Evolutionary conservation across 2,888 invertebrate species (phyloP), one percentile per base, ranked within the genome.

Genomic region (Morpho achilles): DNA sequence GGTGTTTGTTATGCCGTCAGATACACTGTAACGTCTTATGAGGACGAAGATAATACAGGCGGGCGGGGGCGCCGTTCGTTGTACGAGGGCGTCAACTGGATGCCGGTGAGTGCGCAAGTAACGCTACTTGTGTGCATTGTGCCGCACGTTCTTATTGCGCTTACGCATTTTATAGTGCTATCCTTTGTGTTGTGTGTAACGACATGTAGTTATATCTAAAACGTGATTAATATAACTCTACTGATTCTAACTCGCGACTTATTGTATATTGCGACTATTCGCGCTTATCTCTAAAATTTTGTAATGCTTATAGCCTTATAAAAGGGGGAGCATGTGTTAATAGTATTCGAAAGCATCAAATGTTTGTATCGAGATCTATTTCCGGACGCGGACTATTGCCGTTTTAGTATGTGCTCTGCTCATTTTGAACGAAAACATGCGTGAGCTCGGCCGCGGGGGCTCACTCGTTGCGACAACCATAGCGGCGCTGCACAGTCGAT

Each of bases 381-480:
- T 89, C 85, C 84, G 88, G 84, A 82, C 83, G 78, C 86, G 81
- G 76, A 79, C 86, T 86, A 82, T 83, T 80, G 80, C 82, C 80
- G 81, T 87, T 81, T 79, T 80, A 80, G 78, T 78, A 76, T 79
- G 80, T 80, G 79, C 82, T 80, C 69, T 72, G 83, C 77, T 89
- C 87, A 87, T 88, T 91, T 84, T 80, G 82, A 79, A 83, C 74
- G 82, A 84, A 82, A 87, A 87, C 86, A 90, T 90, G 89, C 88
- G 90, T 71, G 91, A 91, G 86, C 80, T 84, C 83, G 85, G 90
- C 82, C 89, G 91, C 77, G 89, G 84, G 79, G 91, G 91, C 79
- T 90, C 92, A 75, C 87, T 93, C 67, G 93, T 93, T 64, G 93
- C 93, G 62, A 92, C 93, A 76, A 86, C 87, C 77, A 87, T 86